Evolutionary conservation across 2,797 vertebrate genomes (phyloP).

Genomic region (Clarias fuscus): DNA sequence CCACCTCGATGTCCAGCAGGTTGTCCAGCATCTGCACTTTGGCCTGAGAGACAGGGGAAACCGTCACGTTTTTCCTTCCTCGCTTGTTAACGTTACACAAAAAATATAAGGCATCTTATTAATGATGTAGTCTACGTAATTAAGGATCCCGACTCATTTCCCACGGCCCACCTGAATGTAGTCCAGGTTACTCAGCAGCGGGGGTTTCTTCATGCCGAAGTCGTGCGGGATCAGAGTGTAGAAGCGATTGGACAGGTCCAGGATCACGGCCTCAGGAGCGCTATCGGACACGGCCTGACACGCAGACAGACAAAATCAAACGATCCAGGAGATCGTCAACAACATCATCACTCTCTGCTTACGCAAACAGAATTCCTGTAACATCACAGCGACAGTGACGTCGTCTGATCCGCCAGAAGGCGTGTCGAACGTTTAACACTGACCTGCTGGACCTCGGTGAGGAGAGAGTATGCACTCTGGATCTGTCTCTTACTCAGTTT

Average conservation of each 20-base stretch:
- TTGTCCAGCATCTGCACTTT: slow-evolving; percentile 99
- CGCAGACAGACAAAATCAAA: neutral
- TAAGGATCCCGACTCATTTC: neutral
- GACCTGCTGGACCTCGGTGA: slow-evolving; percentile 95
- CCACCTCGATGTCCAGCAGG: slow-evolving; percentile 96
- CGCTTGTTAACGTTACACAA: neutral
- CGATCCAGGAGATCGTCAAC: neutral
- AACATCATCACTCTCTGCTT: neutral
- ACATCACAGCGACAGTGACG: neutral
- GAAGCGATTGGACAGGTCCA: slow-evolving; percentile 98
- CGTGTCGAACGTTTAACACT: slow-evolving; percentile 27
- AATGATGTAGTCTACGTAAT: neutral
- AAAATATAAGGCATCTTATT: neutral
- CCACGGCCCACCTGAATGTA: slow-evolving; percentile 85
- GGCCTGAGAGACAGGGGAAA: slow-evolving; percentile 70
- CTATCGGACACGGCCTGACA: slow-evolving; percentile 84
- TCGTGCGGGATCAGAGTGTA: slow-evolving; percentile 98
- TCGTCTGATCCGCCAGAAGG: neutral
- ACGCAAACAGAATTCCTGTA: neutral
- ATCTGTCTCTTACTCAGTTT: slow-evolving; percentile 98
- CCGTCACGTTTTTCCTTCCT: neutral
- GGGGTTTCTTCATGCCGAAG: slow-evolving; percentile 99
- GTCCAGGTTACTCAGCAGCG: slow-evolving; percentile 87
- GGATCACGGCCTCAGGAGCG: slow-evolving; percentile 82
- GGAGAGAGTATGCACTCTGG: slow-evolving; percentile 93